Conservation (phyloP, 2,888 invertebrate species). For the Aporophyla nigra region DNA sequence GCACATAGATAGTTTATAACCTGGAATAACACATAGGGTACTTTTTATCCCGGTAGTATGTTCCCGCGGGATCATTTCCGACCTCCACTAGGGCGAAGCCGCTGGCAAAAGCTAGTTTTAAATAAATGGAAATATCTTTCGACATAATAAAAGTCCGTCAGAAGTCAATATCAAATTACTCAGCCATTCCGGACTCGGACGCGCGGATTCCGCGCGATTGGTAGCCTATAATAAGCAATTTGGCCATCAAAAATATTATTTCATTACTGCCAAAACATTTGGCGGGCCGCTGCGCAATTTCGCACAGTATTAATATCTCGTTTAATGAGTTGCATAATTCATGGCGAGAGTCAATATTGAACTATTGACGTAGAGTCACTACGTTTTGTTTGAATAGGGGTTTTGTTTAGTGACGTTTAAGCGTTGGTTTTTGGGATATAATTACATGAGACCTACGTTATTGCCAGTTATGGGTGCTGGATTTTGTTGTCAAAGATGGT, state of each 20-base stretch:
- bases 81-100: no score
- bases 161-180: slow-evolving; percentile 42
- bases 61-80: no score
- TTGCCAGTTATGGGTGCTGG: background rate
- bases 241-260: slow-evolving; percentile 64
- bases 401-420: slow-evolving; percentile 16
- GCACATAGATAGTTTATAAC: no score
- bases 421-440: background rate
- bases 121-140: slow-evolving; percentile 10
- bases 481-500: background rate
- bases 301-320: slow-evolving; percentile 68
- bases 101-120: no score
- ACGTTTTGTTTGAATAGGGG: slow-evolving; percentile 25
- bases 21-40: no score
- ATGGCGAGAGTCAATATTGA: slow-evolving; percentile 61
- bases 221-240: slow-evolving; percentile 61
- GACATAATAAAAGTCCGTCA: slow-evolving; percentile 13
- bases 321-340: slow-evolving; percentile 70
- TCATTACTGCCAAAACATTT: slow-evolving; percentile 63
- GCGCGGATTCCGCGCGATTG: slow-evolving; percentile 25
- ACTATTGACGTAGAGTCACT: slow-evolving; percentile 42
- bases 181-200: slow-evolving; percentile 16
- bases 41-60: no score
- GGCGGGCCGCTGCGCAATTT: slow-evolving; percentile 52
- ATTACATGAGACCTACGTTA: background rate